Evolutionary conservation across 2,888 invertebrate species (phyloP), one percentile per base, ranked within the genome.

Genomic region (Hanleya hanleyi): DNA sequence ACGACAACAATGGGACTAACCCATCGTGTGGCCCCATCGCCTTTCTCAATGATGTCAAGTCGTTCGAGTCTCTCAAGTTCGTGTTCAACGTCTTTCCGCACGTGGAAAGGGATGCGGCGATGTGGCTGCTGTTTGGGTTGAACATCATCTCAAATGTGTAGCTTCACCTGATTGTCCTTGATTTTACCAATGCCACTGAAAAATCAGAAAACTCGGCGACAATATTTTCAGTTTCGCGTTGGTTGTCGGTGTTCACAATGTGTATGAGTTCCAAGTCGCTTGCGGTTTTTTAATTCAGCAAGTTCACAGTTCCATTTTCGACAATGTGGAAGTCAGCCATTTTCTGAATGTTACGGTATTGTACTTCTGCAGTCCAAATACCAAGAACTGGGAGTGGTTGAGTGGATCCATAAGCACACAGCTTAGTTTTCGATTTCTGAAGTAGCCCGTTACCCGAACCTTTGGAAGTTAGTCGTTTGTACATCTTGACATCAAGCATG

Each of bases 11-110:
- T 32, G 33, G 69, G 68, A n/a, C 33, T 72, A 6, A 84, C 76
- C 82, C 81, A 85, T 22, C 80, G 78, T 38, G 82, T 82, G 32
- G 81, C 77, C 32, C 76, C 78, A 64, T 76, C 73, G 29, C 80
- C 77, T 72, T 75, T 33, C 51, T 76, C 74, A 51, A 77, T 76
- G 5, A 76, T 73, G 26, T 78, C 77, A 0, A 73, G 47, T 15
- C 69, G 26, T 15, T 72, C 1, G 9, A 78, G 67, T 33, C 74
- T 72, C n/a, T 74, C 36, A 18, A 78, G 33, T 69, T 79, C 77
- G 9, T 37, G 49, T 70, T 77, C 74, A 33, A 79, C 69, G 35
- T 76, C 73, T 2, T 69, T 22, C 26, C 75, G 32, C 18, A 77
- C 33, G 49, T 78, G 79, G 69, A 76, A 81, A 33, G 78, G 75